Evolutionary conservation across 30 jellyfish, hydroid and myxozoan species (phyloP), one percentile per base, ranked within the genome.

Genomic region (Chrysaora quinquecirrha): DNA sequence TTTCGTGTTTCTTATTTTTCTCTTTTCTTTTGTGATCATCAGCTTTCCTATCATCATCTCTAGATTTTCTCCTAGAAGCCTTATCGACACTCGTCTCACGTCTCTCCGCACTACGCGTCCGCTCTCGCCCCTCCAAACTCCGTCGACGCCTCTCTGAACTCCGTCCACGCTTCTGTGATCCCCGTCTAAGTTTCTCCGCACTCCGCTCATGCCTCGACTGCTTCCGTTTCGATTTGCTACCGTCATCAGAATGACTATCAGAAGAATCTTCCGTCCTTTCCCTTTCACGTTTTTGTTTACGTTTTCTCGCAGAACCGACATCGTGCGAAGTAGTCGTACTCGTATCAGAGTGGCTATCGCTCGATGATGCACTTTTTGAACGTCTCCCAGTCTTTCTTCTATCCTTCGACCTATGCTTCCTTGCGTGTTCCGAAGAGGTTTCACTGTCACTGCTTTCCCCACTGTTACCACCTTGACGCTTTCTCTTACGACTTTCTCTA

Each of bases 381-480:
- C 16, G 12, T 43, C 16, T 43, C 16, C 58, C 16, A 16, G 12
- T 43, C 16, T 43, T 43, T 16, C 58, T 43, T 16, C 16, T 43
- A 43, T 16, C 58, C 9, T 43, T 43, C 9, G n/a, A n/a, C n/a
- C n/a, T n/a, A n/a, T n/a, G n/a, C n/a, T n/a, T n/a, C n/a, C n/a
- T n/a, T n/a, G n/a, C n/a, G n/a, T n/a, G n/a, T n/a, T n/a, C n/a
- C n/a, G n/a, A n/a, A n/a, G n/a, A n/a, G n/a, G 48, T 0, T 29
- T 66, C 78, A 66, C 78, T 66, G 14, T 66, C 78, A 29, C 22
- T 30, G 22, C 78, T 66, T 24, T 35, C 61, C 56, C 27, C 35
- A 22, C 61, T 54, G 22, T n/a, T 29, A 11, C 78, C 18, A 24
- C 34, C 34, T 14, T 32, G 30, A 23, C 58, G 18, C 25, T 27